phyloP scores from a whole-genome alignment of 30 jellyfish, hydroid and myxozoan genomes.

The Hydractinia echinata region DNA sequence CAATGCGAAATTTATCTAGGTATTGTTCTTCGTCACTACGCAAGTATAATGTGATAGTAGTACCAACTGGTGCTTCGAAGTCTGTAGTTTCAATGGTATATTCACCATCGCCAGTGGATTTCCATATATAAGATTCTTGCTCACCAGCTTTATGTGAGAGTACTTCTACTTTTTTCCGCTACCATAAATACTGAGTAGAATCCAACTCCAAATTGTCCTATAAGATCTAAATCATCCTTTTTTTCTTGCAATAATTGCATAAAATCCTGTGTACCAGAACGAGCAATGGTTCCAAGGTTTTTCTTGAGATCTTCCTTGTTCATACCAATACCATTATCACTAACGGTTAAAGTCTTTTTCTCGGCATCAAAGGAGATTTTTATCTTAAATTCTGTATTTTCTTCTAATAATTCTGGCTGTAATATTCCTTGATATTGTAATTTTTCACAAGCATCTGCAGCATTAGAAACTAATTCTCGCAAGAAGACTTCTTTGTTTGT shows the following conservation, averaged over 20 bases:
- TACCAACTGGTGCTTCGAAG: too few species aligned
- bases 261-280: not conserved
- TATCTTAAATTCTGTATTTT: not conserved
- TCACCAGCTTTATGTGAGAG: too few species aligned
- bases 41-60: too few species aligned
- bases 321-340: constrained; percentile 9
- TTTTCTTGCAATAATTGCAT: not conserved
- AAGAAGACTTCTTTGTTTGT: not conserved
- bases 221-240: not conserved
- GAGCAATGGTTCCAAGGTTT: not conserved
- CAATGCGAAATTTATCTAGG: too few species aligned
- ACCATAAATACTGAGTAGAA: not conserved
- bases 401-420: not conserved
- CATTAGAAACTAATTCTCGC: not conserved
- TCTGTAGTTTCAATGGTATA: too few species aligned
- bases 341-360: too few species aligned
- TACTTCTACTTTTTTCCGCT: too few species aligned
- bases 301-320: not conserved
- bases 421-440: not conserved
- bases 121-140: too few species aligned
- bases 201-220: not conserved
- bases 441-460: not conserved
- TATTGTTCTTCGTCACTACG: too few species aligned
- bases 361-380: too few species aligned
- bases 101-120: not conserved